A percentile compares a stretch with the other conserved stretches of the same genome.
Evolutionary conservation across 2,113 vertebrate genomes (phyloP).

Genomic region (Cisticola juncidis): DNA sequence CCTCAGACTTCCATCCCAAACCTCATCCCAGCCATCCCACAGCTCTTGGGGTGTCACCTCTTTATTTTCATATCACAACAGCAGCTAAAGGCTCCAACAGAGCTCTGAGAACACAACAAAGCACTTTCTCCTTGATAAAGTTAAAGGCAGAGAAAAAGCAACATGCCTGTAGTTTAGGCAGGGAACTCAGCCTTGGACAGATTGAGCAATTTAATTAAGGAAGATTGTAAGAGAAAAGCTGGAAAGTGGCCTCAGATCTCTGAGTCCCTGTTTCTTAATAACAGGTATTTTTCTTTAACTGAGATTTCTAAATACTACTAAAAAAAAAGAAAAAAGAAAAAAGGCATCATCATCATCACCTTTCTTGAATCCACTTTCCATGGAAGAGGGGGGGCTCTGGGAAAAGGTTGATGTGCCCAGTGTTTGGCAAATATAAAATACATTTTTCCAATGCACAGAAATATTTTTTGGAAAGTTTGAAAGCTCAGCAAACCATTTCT

Average conservation of each 20-base stretch:
- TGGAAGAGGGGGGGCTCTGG: background rate
- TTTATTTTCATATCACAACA: background rate
- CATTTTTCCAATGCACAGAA: background rate
- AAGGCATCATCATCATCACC: background rate
- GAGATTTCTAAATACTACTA: background rate
- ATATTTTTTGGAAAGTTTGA: background rate
- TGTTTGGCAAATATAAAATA: background rate
- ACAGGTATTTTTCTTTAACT: background rate
- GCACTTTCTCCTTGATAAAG: background rate
- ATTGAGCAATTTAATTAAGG: background rate
- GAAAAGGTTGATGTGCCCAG: background rate
- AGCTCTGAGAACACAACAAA: background rate
- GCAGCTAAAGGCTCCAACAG: background rate
- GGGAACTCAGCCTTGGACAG: background rate
- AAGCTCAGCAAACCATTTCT: background rate
- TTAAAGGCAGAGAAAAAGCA: background rate
- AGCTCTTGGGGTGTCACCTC: background rate
- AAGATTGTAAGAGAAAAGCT: background rate
- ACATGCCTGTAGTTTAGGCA: background rate
- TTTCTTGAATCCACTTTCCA: background rate
- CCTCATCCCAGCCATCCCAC: background rate
- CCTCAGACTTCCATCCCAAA: background rate
- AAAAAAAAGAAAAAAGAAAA: background rate
- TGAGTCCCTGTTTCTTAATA: background rate
- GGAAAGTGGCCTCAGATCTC: background rate